Percentiles rank a stretch among this genome's conserved stretches.
phyloP scores from a whole-genome alignment of 2,888 invertebrate genomes.

The Drosophila ustulata region DNA sequence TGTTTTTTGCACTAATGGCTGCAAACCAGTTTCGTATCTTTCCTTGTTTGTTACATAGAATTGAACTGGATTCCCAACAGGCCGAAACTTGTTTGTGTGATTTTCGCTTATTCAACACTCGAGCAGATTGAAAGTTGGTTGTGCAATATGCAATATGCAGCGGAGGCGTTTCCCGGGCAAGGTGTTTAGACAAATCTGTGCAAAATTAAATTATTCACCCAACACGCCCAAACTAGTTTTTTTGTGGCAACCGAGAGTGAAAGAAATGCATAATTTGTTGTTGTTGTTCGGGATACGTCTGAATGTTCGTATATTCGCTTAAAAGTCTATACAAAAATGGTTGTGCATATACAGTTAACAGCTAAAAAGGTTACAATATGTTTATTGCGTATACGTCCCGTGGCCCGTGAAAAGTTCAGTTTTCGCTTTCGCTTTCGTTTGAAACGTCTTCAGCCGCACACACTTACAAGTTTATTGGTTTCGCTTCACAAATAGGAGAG shows the following conservation, averaged over 20 bases:
- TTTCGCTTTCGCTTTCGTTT: no score
- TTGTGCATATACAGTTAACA: slow-evolving; percentile 14
- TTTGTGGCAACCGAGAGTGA: slow-evolving; percentile 5
- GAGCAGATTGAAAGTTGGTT: slow-evolving; percentile 58
- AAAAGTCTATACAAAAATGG: slow-evolving; percentile 46
- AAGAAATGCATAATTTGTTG: slow-evolving; percentile 19
- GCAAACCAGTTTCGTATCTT: slow-evolving; percentile 71
- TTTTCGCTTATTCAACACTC: slow-evolving; percentile 45
- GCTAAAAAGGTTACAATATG: slow-evolving; percentile 41
- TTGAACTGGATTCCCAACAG: slow-evolving; percentile 38
- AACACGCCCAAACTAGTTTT: slow-evolving; percentile 31
- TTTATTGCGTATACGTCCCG: slow-evolving; percentile 72
- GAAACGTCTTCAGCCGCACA: slow-evolving; percentile 65
- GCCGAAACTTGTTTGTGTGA: slow-evolving; percentile 62
- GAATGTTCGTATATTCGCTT: slow-evolving; percentile 51
- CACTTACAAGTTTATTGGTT: slow-evolving; percentile 72
- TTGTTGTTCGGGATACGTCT: slow-evolving; percentile 26
- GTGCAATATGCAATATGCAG: slow-evolving; percentile 62
- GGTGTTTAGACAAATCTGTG: slow-evolving; percentile 70
- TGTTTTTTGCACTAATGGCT: slow-evolving; percentile 72
- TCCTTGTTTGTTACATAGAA: slow-evolving; percentile 77
- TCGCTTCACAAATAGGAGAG: slow-evolving; percentile 56
- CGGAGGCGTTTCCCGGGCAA: slow-evolving; percentile 64
- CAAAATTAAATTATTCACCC: slow-evolving; percentile 55
- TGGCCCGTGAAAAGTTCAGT: slow-evolving; percentile 52